phyloP scores from a whole-genome alignment of 2,888 invertebrate species.

The Zygogramma bicolorata region DNA sequence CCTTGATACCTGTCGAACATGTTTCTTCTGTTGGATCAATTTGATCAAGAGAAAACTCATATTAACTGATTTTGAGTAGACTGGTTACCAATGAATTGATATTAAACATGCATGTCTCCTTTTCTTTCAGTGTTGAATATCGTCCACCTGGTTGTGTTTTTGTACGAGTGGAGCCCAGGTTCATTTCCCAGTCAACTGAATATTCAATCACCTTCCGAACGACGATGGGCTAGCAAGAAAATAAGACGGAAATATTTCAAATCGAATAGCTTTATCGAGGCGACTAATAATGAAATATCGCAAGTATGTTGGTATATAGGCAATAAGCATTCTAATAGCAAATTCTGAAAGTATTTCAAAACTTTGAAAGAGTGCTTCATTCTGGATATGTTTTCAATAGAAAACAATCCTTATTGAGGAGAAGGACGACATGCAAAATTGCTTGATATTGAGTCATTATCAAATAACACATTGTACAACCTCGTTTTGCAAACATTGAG shows the following conservation, averaged over 20 bases:
- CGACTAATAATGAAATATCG: slow-evolving; percentile 4
- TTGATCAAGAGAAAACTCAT: no score
- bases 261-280: neutral
- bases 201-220: neutral
- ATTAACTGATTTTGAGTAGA: no score
- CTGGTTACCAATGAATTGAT: no score
- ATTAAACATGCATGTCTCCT: neutral
- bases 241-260: slow-evolving; percentile 20
- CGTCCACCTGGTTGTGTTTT: neutral
- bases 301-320: slow-evolving; percentile 6
- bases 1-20: no score
- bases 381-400: no score
- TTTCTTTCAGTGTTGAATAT: slow-evolving; percentile 2
- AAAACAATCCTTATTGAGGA: no score
- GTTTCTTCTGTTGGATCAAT: no score
- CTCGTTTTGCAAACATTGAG: neutral
- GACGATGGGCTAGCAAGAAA: neutral
- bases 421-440: no score
- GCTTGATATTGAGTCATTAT: no score
- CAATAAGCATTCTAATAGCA: no score
- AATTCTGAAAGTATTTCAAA: no score
- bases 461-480: neutral
- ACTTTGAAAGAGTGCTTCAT: no score
- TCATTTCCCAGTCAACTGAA: slow-evolving; percentile 22
- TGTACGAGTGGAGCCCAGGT: slow-evolving; percentile 28